phyloP scores from a whole-genome alignment of 2,113 vertebrate species.

The Callithrix jacchus region DNA sequence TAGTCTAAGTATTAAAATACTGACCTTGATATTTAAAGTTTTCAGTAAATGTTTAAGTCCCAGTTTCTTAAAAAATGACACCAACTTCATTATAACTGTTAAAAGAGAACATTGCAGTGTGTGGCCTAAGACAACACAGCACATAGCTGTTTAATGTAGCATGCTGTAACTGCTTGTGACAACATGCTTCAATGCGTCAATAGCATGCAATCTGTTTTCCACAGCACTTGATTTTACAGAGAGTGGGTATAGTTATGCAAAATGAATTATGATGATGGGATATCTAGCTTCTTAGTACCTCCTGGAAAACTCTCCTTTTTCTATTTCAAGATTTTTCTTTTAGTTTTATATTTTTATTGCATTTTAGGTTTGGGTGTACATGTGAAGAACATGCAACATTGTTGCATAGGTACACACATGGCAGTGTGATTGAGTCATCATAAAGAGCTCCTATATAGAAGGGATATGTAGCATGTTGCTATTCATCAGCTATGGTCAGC shows the following conservation, averaged over 20 bases:
- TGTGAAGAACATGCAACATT: too few relatives aligned
- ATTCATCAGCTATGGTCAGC: neutral
- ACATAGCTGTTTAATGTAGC: neutral
- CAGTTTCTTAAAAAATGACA: constrained; percentile 16
- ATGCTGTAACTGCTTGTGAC: neutral
- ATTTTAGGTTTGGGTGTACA: too few relatives aligned
- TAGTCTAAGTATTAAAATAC: constrained; percentile 26
- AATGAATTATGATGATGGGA: neutral
- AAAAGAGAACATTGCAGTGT: neutral
- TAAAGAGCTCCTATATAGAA: neutral
- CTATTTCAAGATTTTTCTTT: neutral
- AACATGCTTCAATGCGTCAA: neutral
- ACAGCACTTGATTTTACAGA: constrained; percentile 40
- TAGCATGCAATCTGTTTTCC: neutral
- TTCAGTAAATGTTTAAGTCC: constrained; percentile 5
- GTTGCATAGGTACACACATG: too few relatives aligned
- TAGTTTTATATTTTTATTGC: too few relatives aligned
- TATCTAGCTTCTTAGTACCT: neutral
- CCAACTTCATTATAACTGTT: neutral
- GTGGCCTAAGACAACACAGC: neutral
- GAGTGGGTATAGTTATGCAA: neutral
- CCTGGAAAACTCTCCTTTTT: constrained; percentile 12
- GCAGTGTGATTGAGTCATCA: neutral
- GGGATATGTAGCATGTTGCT: neutral
- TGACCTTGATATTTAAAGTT: neutral